Evolutionary conservation across 2,797 vertebrate genomes (phyloP).

Genomic region (Babyrousa celebensis): DNA sequence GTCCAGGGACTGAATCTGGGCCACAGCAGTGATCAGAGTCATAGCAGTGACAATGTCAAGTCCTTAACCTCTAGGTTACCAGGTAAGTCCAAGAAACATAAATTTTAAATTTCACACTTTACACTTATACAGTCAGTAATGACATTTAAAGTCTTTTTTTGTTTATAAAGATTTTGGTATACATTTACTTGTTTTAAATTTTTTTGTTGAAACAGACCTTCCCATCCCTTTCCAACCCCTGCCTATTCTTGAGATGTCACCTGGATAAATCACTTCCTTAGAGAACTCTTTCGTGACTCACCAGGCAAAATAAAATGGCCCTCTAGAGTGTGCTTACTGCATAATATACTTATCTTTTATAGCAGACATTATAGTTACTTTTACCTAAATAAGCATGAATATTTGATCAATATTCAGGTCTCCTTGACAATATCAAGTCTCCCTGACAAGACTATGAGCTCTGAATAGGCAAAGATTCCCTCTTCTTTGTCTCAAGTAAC

Average conservation of each 20-base stretch:
- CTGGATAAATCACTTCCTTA: background rate
- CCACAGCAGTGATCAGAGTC: too few relatives aligned
- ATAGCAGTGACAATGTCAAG: too few relatives aligned
- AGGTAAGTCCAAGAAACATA: background rate
- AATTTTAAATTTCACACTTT: conserved; percentile 1
- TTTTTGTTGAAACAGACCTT: conserved; percentile 23
- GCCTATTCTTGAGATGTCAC: background rate
- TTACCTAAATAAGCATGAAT: background rate
- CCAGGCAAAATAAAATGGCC: background rate
- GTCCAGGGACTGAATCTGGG: too few relatives aligned
- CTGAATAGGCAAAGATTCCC: background rate
- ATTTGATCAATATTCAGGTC: background rate
- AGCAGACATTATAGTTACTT: background rate
- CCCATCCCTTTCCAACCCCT: background rate
- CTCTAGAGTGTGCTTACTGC: background rate
- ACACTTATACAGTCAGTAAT: background rate
- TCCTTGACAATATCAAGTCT: background rate
- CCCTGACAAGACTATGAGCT: background rate
- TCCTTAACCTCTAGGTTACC: too few relatives aligned
- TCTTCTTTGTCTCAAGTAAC: background rate
- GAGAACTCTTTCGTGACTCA: background rate
- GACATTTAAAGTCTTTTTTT: background rate
- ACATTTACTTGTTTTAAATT: background rate
- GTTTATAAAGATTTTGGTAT: conserved; percentile 24
- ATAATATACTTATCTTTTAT: background rate